Evolutionary conservation across 1,140 invertebrate species (phyloP), one percentile per base, ranked within the genome.

Genomic region (Harlomillsia oculata): DNA sequence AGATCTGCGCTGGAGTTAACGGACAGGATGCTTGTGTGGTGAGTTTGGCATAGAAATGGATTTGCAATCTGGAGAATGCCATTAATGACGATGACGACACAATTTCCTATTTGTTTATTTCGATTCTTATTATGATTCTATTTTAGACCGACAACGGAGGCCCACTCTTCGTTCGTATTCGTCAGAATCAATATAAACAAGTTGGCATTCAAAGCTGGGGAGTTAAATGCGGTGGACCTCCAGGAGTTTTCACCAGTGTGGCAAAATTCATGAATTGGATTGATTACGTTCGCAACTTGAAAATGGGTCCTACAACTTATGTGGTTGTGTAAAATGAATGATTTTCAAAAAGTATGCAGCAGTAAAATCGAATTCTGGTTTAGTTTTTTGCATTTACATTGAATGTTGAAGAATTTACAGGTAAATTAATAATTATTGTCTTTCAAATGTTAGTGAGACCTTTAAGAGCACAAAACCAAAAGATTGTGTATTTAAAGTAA

Each of bases 1-100:
- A 57, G 34, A 57, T 57, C 40, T 57, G 55, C 36, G 55, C 55
- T 28, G 55, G 55, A 28, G 40, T 44, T 14, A 28, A 28, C 20
- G 25, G 13, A 1, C 20, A 32, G 29, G 16, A 41, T 20, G 23
- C 8, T 34, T 34, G 11, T 21, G 45, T 48, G 1, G n/a, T n/a
- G n/a, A n/a, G n/a, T n/a, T n/a, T n/a, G n/a, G n/a, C n/a, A n/a
- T n/a, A n/a, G n/a, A n/a, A n/a, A n/a, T n/a, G n/a, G n/a, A n/a
- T n/a, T n/a, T n/a, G n/a, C n/a, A n/a, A n/a, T n/a, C n/a, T n/a
- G n/a, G n/a, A n/a, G n/a, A n/a, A n/a, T n/a, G n/a, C n/a, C n/a
- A 32, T 30, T 21, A 32, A 48, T 48, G 28, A 28, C 14, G 45
- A 32, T 48, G 32, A 30, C 11, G 5, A 46, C 23, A 30, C 21